A percentile compares a stretch with the other conserved stretches of the same genome.
These are phyloP conservation scores for Ophiodon elongatus DNA, from an alignment of 2,113 vertebrate species.

Conservation along the genomic window DNA sequence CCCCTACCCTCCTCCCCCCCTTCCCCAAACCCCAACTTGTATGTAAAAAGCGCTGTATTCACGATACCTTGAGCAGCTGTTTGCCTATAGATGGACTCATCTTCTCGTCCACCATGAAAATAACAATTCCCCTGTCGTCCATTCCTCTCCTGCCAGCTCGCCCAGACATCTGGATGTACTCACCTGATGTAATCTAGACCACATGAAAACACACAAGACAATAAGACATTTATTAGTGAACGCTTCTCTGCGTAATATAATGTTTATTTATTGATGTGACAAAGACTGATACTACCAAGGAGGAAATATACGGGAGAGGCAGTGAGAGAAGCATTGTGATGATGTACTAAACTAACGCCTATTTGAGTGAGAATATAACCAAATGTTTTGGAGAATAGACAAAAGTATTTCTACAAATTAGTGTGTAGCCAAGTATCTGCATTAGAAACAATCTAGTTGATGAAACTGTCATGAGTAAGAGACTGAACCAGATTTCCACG, in stretches of 20 bases:
- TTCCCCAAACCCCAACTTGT: too few species aligned
- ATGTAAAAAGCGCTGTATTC: background rate
- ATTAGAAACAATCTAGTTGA: background rate
- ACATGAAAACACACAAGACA: slow-evolving; percentile 29
- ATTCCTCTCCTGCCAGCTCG: slow-evolving; percentile 97
- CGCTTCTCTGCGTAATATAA: background rate
- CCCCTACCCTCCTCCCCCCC: too few species aligned
- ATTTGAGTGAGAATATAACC: background rate
- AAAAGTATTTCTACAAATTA: background rate
- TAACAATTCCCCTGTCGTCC: slow-evolving; percentile 98
- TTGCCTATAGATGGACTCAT: slow-evolving; percentile 97
- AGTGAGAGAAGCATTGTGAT: background rate
- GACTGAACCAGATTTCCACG: background rate
- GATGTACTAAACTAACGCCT: background rate
- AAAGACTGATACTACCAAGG: background rate
- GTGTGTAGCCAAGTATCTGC: background rate
- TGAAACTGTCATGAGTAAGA: background rate
- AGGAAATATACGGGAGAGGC: background rate
- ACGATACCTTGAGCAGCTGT: slow-evolving; percentile 93
- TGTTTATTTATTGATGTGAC: background rate
- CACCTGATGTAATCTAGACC: slow-evolving; percentile 94
- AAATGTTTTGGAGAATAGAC: background rate
- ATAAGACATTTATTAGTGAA: background rate
- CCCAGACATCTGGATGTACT: slow-evolving; percentile 99
- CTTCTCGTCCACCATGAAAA: slow-evolving; percentile 99